phyloP scores from a whole-genome alignment of 1,140 invertebrate species.

The Cyclina sinensis region DNA sequence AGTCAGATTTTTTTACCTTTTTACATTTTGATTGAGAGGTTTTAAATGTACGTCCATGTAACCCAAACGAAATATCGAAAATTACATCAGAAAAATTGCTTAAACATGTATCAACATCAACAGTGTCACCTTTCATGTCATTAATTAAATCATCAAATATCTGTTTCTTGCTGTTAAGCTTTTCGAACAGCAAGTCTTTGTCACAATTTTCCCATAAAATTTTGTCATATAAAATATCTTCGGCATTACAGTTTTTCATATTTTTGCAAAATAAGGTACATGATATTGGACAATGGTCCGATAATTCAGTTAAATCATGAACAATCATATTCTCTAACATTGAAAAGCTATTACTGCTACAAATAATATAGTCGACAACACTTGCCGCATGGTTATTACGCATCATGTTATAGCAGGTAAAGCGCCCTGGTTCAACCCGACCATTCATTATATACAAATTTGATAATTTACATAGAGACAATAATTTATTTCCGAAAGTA shows the following conservation, averaged over 20 bases:
- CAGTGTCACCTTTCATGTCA: not conserved
- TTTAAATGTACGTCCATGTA: not conserved
- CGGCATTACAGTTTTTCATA: not conserved
- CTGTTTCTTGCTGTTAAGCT: not conserved
- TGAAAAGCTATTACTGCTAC: not conserved
- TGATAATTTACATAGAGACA: not conserved
- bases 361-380: slow-evolving; percentile 33
- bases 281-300: slow-evolving; percentile 2
- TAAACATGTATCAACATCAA: slow-evolving; percentile 12
- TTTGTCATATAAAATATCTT: not conserved
- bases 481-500: slow-evolving; percentile 4
- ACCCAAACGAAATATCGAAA: slow-evolving; percentile 30
- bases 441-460: not conserved
- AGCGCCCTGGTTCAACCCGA: not conserved
- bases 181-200: not conserved
- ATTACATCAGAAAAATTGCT: not conserved
- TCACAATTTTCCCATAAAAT: not conserved
- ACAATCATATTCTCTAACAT: not conserved
- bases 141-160: not conserved
- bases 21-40: not conserved
- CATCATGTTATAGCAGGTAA: slow-evolving; percentile 10
- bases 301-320: slow-evolving; percentile 11
- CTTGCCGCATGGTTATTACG: not conserved
- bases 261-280: not conserved
- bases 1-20: not conserved